These are phyloP conservation scores for Psittacula derbiana DNA, from an alignment of 2,797 vertebrate genomes.

Conservation along the genomic window DNA sequence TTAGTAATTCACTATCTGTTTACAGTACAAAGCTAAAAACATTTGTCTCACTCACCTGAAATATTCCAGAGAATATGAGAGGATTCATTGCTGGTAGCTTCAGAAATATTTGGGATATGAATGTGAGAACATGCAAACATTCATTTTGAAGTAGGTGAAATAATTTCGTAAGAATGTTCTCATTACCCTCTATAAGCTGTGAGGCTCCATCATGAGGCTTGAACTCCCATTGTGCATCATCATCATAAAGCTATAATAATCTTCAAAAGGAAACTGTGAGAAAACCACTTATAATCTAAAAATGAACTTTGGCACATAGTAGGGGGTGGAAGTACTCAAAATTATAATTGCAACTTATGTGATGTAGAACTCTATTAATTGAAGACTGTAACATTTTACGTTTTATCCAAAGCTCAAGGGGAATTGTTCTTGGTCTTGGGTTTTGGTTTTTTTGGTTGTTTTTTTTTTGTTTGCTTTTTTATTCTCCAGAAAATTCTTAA, in stretches of 20 bases:
- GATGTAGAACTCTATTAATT: background rate
- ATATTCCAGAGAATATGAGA: background rate
- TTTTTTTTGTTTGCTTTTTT: background rate
- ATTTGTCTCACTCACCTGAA: background rate
- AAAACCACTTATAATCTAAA: background rate
- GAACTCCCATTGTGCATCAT: fast-evolving
- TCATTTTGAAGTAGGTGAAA: background rate
- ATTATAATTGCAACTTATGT: background rate
- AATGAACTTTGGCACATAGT: background rate
- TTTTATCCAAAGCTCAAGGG: background rate
- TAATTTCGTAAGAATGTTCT: background rate
- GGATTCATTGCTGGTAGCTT: background rate
- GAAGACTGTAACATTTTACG: background rate
- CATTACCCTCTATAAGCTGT: background rate
- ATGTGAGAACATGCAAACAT: background rate
- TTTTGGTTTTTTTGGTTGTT: background rate
- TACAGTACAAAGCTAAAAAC: background rate
- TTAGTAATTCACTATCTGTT: background rate
- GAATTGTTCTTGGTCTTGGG: background rate
- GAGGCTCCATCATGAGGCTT: background rate
- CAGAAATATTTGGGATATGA: background rate
- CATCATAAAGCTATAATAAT: background rate
- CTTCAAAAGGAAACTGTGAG: background rate
- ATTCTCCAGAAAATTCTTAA: background rate
- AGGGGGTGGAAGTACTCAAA: background rate